phyloP scores from a whole-genome alignment of 2,113 vertebrate genomes.

The Prunella himalayana region DNA sequence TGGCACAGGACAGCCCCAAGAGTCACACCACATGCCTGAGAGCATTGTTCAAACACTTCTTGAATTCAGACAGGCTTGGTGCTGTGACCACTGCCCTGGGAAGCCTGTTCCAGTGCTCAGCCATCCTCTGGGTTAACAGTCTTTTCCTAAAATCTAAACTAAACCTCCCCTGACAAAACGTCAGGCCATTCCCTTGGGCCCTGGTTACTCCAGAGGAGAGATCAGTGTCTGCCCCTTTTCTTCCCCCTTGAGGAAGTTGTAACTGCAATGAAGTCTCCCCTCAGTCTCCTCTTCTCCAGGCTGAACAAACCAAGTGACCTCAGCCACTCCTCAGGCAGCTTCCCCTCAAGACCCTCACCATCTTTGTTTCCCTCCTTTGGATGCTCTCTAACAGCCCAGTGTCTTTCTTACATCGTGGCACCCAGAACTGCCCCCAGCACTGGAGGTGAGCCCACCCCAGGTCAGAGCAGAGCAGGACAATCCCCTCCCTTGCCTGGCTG shows the following conservation, averaged over 20 bases:
- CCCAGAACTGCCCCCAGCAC: neutral
- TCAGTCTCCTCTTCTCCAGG: neutral
- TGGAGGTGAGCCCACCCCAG: accelerated
- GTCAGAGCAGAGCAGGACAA: neutral
- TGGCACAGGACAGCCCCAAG: neutral
- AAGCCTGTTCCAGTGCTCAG: neutral
- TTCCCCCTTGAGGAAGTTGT: neutral
- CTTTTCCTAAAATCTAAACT: neutral
- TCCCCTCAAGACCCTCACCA: neutral
- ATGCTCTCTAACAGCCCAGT: accelerated
- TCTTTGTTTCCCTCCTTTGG: neutral
- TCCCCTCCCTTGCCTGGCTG: neutral
- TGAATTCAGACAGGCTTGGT: neutral
- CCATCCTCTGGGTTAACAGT: neutral
- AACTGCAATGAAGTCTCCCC: accelerated
- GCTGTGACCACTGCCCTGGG: accelerated
- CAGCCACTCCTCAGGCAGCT: accelerated
- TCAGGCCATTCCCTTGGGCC: neutral
- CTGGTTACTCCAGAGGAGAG: neutral
- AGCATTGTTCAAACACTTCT: neutral
- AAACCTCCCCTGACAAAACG: neutral
- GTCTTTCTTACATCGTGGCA: accelerated
- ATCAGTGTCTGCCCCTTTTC: neutral
- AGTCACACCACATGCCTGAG: neutral
- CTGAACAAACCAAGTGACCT: neutral